Evolutionary conservation across 2,888 invertebrate species (phyloP).

Genomic region (Agrochola macilenta): DNA sequence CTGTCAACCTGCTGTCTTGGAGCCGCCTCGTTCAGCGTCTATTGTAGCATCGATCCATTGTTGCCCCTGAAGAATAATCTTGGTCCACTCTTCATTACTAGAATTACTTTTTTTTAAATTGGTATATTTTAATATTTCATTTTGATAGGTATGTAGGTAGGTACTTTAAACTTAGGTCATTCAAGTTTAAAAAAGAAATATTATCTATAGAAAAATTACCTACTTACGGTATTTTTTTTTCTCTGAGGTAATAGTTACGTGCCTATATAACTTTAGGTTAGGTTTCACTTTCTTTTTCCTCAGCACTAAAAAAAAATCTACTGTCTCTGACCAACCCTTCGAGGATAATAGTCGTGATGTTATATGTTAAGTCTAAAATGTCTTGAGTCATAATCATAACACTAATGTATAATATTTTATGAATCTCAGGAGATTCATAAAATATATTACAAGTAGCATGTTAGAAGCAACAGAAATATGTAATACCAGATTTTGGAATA

Average conservation of each 20-base stretch:
- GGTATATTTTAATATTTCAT: not conserved
- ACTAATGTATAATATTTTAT: not conserved
- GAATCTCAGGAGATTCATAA: not conserved
- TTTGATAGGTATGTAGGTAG: not conserved
- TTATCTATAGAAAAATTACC: too few species aligned
- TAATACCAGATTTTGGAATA: not conserved
- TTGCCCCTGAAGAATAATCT: conserved; percentile 64
- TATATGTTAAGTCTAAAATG: conserved; percentile 2
- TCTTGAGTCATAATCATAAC: not conserved
- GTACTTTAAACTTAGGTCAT: not conserved
- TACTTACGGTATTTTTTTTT: too few species aligned
- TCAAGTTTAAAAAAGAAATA: too few species aligned
- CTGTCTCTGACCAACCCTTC: too few species aligned
- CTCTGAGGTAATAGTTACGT: not conserved
- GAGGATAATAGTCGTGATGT: not conserved
- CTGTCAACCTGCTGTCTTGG: conserved; percentile 73
- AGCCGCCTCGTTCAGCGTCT: conserved; percentile 54
- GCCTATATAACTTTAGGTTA: not conserved
- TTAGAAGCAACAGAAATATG: conserved; percentile 2
- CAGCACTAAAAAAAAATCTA: conserved; percentile 3
- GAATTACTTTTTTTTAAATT: conserved; percentile 20
- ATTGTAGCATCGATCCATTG: conserved; percentile 69
- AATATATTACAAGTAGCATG: not conserved
- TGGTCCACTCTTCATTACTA: conserved; percentile 39
- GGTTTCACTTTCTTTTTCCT: not conserved